A percentile compares a stretch with the other conserved stretches of the same genome.
Conservation (phyloP, 2,113 vertebrate genomes). For the Mirounga angustirostris region DNA sequence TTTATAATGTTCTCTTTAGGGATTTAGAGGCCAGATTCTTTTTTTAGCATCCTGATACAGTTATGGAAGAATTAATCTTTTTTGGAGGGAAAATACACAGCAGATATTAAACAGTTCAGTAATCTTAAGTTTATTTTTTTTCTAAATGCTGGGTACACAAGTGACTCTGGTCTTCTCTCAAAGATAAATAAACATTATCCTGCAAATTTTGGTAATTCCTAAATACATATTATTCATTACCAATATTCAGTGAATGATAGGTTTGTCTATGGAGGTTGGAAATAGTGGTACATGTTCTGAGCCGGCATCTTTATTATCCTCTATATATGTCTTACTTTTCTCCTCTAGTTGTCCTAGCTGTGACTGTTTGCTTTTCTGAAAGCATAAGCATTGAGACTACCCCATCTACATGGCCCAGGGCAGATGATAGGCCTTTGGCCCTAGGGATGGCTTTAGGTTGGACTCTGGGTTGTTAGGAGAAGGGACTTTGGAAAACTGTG, state of each 20-base stretch:
- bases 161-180: slow-evolving; percentile 2
- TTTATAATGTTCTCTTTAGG: slow-evolving; percentile 50
- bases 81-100: slow-evolving; percentile 28
- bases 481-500: neutral
- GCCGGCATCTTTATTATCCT: neutral
- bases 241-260: neutral
- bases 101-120: neutral
- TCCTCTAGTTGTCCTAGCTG: neutral
- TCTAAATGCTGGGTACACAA: neutral
- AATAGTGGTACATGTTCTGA: neutral
- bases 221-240: neutral
- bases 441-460: neutral
- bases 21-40: slow-evolving; percentile 30
- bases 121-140: neutral
- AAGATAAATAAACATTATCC: slow-evolving; percentile 2
- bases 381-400: neutral
- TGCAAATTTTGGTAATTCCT: neutral
- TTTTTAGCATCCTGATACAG: neutral
- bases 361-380: slow-evolving; percentile 25
- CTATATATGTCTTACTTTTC: neutral
- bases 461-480: neutral
- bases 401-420: neutral
- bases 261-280: neutral
- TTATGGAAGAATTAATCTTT: slow-evolving; percentile 36
- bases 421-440: neutral